Evolutionary conservation across 2,888 invertebrate genomes (phyloP).

Genomic region (Drosophila hamatofila): DNA sequence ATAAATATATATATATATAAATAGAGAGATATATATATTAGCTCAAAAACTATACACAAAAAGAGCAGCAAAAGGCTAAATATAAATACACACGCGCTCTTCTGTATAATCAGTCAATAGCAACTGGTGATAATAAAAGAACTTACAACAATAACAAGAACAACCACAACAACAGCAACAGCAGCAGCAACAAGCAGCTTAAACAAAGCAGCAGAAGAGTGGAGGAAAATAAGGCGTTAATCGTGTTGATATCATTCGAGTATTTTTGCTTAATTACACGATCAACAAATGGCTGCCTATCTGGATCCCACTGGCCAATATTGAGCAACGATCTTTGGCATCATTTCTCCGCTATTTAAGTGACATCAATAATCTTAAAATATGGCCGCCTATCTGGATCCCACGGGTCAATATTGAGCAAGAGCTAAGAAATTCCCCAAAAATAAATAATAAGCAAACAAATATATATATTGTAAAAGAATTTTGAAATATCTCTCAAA

Average conservation of each 20-base stretch:
- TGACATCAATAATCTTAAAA: conserved; percentile 24
- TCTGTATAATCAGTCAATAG: conserved; percentile 72
- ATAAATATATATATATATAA: conserved; percentile 15
- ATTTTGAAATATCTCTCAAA: conserved; percentile 42
- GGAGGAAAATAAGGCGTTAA: conserved; percentile 24
- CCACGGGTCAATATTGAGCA: conserved; percentile 84
- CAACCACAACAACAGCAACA: conserved; percentile 41
- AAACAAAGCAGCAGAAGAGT: conserved; percentile 65
- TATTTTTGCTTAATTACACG: conserved; percentile 66
- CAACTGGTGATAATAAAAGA: conserved; percentile 77
- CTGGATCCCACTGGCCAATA: conserved; percentile 85
- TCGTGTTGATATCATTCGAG: conserved; percentile 63
- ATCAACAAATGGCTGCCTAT: conserved; percentile 79
- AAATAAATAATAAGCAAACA: too few species aligned
- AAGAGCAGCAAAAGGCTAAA: conserved; percentile 32
- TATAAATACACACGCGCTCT: conserved; percentile 47
- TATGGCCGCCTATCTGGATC: conserved; percentile 84
- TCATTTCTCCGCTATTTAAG: background rate
- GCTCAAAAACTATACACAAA: conserved; percentile 36
- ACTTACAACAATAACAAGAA: conserved; percentile 72
- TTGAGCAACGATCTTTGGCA: conserved; percentile 44
- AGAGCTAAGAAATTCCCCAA: background rate
- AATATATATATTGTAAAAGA: background rate
- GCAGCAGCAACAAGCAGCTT: conserved; percentile 51
- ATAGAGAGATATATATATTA: conserved; percentile 16